phyloP scores from a whole-genome alignment of 2,797 vertebrate species.

The Tympanoctomys barrerae region DNA sequence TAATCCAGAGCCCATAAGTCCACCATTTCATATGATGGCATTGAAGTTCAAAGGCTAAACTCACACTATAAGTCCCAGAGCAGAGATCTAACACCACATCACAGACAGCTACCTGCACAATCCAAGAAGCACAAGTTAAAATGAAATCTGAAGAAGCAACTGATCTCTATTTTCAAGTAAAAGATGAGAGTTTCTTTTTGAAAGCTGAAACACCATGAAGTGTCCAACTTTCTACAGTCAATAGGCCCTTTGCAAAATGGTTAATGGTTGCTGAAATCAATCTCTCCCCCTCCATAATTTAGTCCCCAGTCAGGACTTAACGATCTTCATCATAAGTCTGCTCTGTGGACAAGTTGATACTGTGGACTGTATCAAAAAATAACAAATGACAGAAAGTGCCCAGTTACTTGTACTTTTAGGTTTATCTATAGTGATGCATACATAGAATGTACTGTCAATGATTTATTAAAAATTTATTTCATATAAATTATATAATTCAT shows the following conservation, averaged over 20 bases:
- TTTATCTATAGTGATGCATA: conserved; percentile 41
- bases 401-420: conserved; percentile 1
- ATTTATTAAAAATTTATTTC: conserved; percentile 68
- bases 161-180: conserved; percentile 43
- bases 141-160: conserved; percentile 10
- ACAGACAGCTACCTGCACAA: background rate
- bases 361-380: conserved; percentile 19
- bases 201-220: conserved; percentile 26
- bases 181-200: background rate
- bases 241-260: conserved; percentile 14
- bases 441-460: conserved; percentile 21
- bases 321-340: background rate
- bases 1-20: background rate
- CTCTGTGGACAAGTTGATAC: conserved; percentile 41
- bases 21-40: background rate
- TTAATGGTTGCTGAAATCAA: background rate
- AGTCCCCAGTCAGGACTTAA: background rate
- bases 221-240: background rate
- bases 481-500: conserved; percentile 63
- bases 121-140: conserved; percentile 30
- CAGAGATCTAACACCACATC: conserved; percentile 6
- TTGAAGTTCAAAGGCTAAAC: background rate
- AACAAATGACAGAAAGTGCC: conserved; percentile 17
- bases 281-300: background rate
- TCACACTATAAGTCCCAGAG: background rate